Evolutionary conservation across 2,888 invertebrate genomes (phyloP).

Genomic region (Eilema griseolum): DNA sequence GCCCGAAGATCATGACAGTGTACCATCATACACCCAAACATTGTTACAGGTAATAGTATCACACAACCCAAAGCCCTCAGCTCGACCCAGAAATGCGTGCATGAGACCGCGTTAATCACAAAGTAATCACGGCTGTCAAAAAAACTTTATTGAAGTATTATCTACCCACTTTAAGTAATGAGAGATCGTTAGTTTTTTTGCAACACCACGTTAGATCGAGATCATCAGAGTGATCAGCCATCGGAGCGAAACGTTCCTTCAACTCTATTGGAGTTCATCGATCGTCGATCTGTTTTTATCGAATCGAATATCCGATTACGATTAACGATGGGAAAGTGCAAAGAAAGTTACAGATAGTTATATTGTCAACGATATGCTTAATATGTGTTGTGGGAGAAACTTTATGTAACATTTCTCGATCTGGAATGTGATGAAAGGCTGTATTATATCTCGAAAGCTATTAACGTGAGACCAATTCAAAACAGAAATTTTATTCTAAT

Average conservation of each 20-base stretch:
- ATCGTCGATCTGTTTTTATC: conserved; percentile 75
- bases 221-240: conserved; percentile 63
- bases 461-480: not conserved
- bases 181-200: conserved; percentile 41
- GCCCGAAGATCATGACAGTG: too few species aligned
- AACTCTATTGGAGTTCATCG: conserved; percentile 77
- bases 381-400: conserved; percentile 29
- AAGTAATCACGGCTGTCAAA: not conserved
- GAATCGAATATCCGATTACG: conserved; percentile 66
- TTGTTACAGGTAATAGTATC: too few species aligned
- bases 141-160: conserved; percentile 19
- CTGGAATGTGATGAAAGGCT: not conserved
- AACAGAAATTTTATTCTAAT: not conserved
- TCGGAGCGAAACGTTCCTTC: conserved; percentile 82
- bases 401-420: conserved; percentile 30
- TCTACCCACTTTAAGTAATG: conserved; percentile 36
- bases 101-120: not conserved
- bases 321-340: conserved; percentile 73
- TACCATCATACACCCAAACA: too few species aligned
- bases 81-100: not conserved
- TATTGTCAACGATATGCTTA: conserved; percentile 32
- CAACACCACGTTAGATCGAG: conserved; percentile 37
- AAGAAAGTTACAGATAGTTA: conserved; percentile 62
- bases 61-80: too few species aligned
- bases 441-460: conserved; percentile 3